Evolutionary conservation across 2,113 vertebrate genomes (phyloP), one percentile per base, ranked within the genome.

Genomic region (Thalassoma bifasciatum): DNA sequence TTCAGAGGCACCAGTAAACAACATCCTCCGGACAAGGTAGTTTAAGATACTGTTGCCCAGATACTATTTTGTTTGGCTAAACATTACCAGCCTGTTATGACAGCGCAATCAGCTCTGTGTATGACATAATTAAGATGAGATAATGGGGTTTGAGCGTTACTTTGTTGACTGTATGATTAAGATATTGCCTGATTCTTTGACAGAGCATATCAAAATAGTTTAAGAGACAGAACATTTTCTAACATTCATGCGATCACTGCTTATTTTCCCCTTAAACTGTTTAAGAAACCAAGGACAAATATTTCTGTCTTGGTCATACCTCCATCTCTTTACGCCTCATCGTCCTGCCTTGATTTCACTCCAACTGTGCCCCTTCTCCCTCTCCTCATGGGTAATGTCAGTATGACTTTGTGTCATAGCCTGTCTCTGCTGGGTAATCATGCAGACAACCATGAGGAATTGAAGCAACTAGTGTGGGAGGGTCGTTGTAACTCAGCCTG

Each of bases 381-480:
- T 21, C 16, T 62, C 38, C 9, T 16, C 17, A 16, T 11, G 24
- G 44, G 34, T 58, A 72, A 44, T 69, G 54, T 75, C 63, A 38
- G 46, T 23, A 16, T 69, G 34, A 21, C 68, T 79, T 69, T 63
- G 23, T 34, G 37, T 80, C 75, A 74, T 56, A 54, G 22, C 70
- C 34, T 40, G 22, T 72, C 61, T 26, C 19, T 22, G 47, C 60
- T 26, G 23, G 2, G 70, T 47, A 71, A 69, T 84, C 30, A 47
- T 51, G 59, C 64, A 68, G 81, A 77, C 74, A 72, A 51, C 44
- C 71, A 21, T 65, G 59, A 75, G 58, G 65, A 87, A 82, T 85
- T 79, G 58, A 75, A 85, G 66, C 38, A 56, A 38, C 49, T 68
- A 59, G 19, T 57, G 59, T 56, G 23, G 79, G 56, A 71, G 5